Evolutionary conservation across 2,888 invertebrate species (phyloP), one percentile per base, ranked within the genome.

Genomic region (Agrochola lychnidis): DNA sequence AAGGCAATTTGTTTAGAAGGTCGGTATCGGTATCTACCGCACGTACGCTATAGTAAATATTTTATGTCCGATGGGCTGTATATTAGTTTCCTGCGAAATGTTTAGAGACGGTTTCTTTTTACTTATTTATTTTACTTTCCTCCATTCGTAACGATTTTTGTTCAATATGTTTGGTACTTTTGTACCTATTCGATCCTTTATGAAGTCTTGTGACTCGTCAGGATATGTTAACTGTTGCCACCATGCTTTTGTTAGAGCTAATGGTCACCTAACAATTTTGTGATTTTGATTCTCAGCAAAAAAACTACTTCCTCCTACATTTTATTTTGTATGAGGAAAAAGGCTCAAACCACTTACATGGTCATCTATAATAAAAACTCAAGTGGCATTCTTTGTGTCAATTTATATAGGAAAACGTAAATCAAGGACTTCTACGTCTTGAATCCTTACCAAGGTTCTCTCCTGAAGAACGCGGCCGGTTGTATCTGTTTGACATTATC

Each of bases 401-500:
- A 14, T 25, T 12, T 42, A 14, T 5, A 30, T 19, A 57, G 14
- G 2, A 16, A 42, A 56, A 36, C 4, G 12, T 9, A 45, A 45
- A 70, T 70, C 30, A 45, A 42, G 1, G 14, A 12, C 16, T 16
- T 12, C 12, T 30, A 36, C 36, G 4, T 12, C n/a, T 30, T 19
- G 68, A 36, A 61, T 48, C 12, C 79, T 79, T 84, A 90, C 90
- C 88, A 87, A 70, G 76, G 64, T 40, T 77, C 64, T 25, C 70
- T 81, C 42, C 87, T 83, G 30, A 88, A 79, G 51, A 91, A 76
- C 4, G 89, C 90, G 0, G 78, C 82, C 0, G 88, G 90, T 66
- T 91, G 91, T 42, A 98, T 97, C 12, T 96, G 94, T 80, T 93
- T 91, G 70, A 98, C 97, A 71, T 97, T 92, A 88, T 98, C 97